A percentile compares a stretch with the other conserved stretches of the same genome.
phyloP scores from a whole-genome alignment of 2,113 vertebrate species.

The Sorex fumeus region DNA sequence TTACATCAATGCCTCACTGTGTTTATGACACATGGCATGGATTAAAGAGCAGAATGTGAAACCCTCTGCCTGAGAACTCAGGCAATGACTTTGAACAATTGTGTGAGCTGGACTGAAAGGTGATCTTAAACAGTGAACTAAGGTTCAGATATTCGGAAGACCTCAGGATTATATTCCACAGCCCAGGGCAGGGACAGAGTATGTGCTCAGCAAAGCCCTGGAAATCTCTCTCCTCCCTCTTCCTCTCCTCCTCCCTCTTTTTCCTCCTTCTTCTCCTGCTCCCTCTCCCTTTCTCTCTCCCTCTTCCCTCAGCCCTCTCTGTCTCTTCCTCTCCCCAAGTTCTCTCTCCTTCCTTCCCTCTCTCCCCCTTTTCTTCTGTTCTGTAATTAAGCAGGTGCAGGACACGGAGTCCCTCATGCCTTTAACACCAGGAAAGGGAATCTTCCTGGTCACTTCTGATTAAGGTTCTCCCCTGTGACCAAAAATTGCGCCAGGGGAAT shows the following conservation, averaged over 20 bases:
- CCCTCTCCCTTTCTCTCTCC: background rate
- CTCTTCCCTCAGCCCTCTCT: too few species aligned
- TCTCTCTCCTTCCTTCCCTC: too few species aligned
- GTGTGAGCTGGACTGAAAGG: constrained; percentile 28
- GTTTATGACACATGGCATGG: constrained; percentile 37
- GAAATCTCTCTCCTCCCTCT: background rate
- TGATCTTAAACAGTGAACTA: background rate
- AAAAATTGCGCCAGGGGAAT: background rate
- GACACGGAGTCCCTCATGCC: background rate
- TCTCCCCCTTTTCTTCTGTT: background rate
- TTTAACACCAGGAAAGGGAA: background rate
- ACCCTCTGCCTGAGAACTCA: constrained; percentile 18
- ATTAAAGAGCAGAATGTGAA: constrained; percentile 63
- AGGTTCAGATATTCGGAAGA: background rate
- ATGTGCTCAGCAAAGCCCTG: background rate
- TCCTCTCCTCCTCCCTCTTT: background rate
- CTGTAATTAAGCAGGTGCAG: background rate
- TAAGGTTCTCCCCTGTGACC: background rate
- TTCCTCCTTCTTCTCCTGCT: background rate
- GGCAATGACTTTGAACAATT: constrained; percentile 30
- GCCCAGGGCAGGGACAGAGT: background rate
- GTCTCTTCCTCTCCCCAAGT: background rate
- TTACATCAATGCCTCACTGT: constrained; percentile 52
- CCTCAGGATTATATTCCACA: background rate
- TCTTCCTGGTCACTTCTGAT: background rate